A percentile compares a stretch with the other conserved stretches of the same genome.
Evolutionary conservation across 2,888 invertebrate genomes (phyloP).

Genomic region (Drymonia ruficornis): DNA sequence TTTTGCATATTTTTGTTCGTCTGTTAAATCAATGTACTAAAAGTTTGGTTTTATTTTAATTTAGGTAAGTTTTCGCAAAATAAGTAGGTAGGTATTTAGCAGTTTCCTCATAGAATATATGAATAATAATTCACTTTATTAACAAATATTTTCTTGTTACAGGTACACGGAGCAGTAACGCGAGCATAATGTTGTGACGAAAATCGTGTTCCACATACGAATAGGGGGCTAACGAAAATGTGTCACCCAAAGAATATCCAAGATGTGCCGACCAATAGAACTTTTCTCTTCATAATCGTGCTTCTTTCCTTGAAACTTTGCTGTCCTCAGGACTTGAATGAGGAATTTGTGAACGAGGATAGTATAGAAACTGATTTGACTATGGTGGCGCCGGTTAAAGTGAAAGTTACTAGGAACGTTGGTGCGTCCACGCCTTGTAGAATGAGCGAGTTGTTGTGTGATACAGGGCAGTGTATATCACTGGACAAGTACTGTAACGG

Average conservation of each 20-base stretch:
- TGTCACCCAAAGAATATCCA: constrained; percentile 65
- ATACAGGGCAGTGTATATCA: constrained; percentile 88
- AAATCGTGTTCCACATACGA: constrained; percentile 36
- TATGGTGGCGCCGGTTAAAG: constrained; percentile 59
- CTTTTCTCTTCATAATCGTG: constrained; percentile 74
- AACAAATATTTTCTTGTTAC: constrained; percentile 52
- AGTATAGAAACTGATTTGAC: constrained; percentile 61
- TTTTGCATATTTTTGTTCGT: too few relatives aligned
- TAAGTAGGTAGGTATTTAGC: too few relatives aligned
- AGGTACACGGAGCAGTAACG: constrained; percentile 48
- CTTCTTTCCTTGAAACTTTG: constrained; percentile 74
- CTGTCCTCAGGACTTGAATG: constrained; percentile 75
- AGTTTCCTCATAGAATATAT: background rate
- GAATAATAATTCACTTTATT: background rate
- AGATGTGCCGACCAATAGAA: constrained; percentile 67
- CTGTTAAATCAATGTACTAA: too few relatives aligned
- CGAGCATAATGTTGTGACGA: constrained; percentile 65
- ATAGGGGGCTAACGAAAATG: constrained; percentile 57
- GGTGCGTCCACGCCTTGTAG: constrained; percentile 72
- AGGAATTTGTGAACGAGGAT: constrained; percentile 74
- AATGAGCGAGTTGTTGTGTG: constrained; percentile 86
- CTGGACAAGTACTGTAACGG: constrained; percentile 92
- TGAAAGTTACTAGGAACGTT: constrained; percentile 59
- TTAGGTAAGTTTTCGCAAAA: too few relatives aligned
- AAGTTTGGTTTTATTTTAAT: too few relatives aligned